These are phyloP conservation scores for Scytalopus superciliaris DNA, from an alignment of 2,113 vertebrate species.

Conservation along the genomic window DNA sequence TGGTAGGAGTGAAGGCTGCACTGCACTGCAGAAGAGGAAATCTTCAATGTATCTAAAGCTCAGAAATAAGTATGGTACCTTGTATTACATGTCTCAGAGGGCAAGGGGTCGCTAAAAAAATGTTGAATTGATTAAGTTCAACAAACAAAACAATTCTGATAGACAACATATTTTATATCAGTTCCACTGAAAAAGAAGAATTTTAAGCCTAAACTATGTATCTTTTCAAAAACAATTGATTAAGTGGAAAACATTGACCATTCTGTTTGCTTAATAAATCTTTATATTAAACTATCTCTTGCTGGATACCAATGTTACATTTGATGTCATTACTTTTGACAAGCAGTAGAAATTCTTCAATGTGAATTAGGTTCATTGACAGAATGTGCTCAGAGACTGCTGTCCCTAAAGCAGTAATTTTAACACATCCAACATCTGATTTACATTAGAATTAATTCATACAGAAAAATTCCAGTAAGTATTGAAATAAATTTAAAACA, in stretches of 20 bases:
- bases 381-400: not conserved
- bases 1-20: not conserved
- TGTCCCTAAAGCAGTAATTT: conserved; percentile 12
- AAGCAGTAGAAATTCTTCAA: not conserved
- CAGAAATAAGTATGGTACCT: not conserved
- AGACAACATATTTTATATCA: not conserved
- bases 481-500: conserved; percentile 49
- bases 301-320: not conserved
- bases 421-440: conserved; percentile 15
- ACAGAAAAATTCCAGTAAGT: conserved; percentile 21
- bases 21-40: not conserved
- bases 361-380: not conserved
- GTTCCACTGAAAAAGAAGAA: not conserved
- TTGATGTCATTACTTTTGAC: not conserved
- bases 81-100: not conserved
- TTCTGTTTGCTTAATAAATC: not conserved
- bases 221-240: not conserved
- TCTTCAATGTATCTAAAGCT: not conserved
- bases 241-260: not conserved
- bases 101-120: not conserved
- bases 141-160: not conserved
- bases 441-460: conserved; percentile 21
- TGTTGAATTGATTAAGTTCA: not conserved
- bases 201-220: not conserved
- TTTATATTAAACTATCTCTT: not conserved